Base-by-base conservation (phyloP, 37 sponge, comb jelly and placozoan species). In the Chondrosia reniformis region DNA sequence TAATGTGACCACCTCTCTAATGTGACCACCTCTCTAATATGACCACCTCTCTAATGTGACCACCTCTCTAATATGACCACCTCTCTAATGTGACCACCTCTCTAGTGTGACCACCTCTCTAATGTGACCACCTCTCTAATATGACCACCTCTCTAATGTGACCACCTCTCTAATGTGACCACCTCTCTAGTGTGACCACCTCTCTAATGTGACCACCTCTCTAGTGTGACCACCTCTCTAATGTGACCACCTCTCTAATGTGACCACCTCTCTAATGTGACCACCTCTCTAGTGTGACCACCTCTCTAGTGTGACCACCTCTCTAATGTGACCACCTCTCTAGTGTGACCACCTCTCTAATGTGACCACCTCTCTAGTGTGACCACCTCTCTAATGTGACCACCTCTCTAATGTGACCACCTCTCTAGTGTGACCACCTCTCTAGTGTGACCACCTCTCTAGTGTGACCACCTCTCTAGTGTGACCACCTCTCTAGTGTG, bases 251-350 rank as follows among this genome's bases (percentile, higher is more conserved):
- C 39, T 39, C 6, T 40, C 34, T 31, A 13, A 44, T 69, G 72
- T 33, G 38, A 43, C 33, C 25, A 21, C 33, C 34, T 13, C 8
- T 24, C 63, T n/a, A 61, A 21, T 30, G 17, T 32, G 19, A 3
- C 28, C 66, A 28, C 33, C n/a, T n/a, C n/a, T n/a, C n/a, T 32
- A 32, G 71, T 21, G 88, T 82, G 24, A 76, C n/a, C n/a, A n/a
- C n/a, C n/a, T n/a, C n/a, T n/a, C n/a, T n/a, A n/a, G 21, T 25
- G 63, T 62, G 21, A 9, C 8, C 7, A 37, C 72, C 39, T 39
- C 6, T 40, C 34, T 31, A 13, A 44, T 69, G 72, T 33, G 38
- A 43, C 33, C 25, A 21, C 33, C 34, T 13, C 8, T 24, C 63
- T n/a, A 61, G 17, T 30, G 17, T 32, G 19, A 3, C 28, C 66